Evolutionary conservation across 2,113 vertebrate genomes (phyloP), one percentile per base, ranked within the genome.

Genomic region (Brachionichthys hirsutus): DNA sequence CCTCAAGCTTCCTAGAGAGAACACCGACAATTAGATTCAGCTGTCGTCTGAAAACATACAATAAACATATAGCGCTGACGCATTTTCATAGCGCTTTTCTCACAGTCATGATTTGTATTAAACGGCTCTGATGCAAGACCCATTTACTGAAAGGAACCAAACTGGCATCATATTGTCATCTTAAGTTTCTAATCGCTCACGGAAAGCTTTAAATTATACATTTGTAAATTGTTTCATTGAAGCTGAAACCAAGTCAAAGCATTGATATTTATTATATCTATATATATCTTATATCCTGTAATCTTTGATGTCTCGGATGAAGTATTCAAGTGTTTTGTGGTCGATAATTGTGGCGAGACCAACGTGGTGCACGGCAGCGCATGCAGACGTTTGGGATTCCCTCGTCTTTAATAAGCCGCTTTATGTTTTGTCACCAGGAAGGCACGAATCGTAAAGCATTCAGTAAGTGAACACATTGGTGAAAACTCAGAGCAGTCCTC

Each of bases 11-110:
- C 59, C 40, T n/a, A 55, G 49, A 42, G 54, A 19, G 44, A 14
- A 75, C 38, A 62, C 45, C 54, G 57, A 54, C 56, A 53, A 56
- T 73, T 50, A 71, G 45, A 50, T 73, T 76, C 61, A 57, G 64
- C 64, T 63, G 55, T 13, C 42, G 34, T 61, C 30, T 51, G 60
- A 64, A 77, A 71, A 77, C 53, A 59, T 60, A 55, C 73, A 67
- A 67, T 47, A 61, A 78, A 67, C 20, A 53, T 52, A 63, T 34
- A 66, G 54, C 59, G 17, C 51, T 41, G 22, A 36, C 43, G 20
- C 19, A 11, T 52, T 47, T 47, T 40, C 14, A 34, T 8, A 13
- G 2, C 12, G 18, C 19, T 38, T 38, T 14, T 30, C 34, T 42
- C 15, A 3, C 34, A 59, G 61, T 11, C 0, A 34, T 40, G 51